These are phyloP conservation scores for Acanthiza pusilla DNA, from an alignment of 2,797 vertebrate species.

Conservation along the genomic window DNA sequence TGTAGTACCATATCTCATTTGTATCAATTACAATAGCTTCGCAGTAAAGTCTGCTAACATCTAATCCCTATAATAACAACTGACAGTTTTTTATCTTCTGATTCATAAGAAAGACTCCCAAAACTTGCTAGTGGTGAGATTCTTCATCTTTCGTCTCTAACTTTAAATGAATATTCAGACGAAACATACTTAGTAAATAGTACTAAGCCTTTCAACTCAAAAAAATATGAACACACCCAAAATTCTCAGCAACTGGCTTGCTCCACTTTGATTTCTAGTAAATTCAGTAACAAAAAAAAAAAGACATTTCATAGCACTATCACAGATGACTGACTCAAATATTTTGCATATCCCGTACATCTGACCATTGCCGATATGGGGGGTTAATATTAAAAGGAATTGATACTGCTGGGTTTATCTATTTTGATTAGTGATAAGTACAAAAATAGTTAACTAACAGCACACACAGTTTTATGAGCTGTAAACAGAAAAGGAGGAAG, in stretches of 20 bases:
- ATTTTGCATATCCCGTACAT: background rate
- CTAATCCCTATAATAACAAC: background rate
- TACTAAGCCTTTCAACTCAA: background rate
- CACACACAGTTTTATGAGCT: background rate
- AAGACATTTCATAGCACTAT: background rate
- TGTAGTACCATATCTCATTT: background rate
- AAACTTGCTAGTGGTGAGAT: background rate
- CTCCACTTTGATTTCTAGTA: background rate
- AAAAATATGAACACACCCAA: background rate
- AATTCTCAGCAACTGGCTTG: background rate
- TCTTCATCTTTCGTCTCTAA: background rate
- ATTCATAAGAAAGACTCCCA: background rate
- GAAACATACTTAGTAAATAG: background rate
- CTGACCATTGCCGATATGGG: background rate
- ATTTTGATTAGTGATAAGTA: background rate
- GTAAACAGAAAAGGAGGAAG: slow-evolving; percentile 39
- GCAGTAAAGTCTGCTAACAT: background rate
- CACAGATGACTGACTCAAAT: background rate
- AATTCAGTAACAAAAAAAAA: background rate
- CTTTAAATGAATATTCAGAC: background rate
- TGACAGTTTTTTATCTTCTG: background rate
- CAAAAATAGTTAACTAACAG: background rate
- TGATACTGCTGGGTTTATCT: background rate
- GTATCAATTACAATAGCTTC: background rate
- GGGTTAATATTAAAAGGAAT: background rate